Evolutionary conservation across 2,113 vertebrate genomes (phyloP).

Genomic region (Catagonus wagneri): DNA sequence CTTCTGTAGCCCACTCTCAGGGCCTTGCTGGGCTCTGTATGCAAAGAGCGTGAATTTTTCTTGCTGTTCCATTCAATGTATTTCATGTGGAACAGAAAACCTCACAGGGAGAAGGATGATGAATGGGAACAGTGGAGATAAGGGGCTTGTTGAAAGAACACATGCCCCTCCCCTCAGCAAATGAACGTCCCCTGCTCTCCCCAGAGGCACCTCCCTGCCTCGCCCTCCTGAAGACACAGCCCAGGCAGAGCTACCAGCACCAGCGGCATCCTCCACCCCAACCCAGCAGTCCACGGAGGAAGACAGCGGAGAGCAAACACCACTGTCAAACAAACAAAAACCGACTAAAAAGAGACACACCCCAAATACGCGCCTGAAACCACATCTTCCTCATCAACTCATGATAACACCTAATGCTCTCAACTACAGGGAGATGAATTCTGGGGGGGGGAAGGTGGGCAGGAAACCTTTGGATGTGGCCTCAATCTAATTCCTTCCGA

Average conservation of each 20-base stretch:
- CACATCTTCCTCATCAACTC: background rate
- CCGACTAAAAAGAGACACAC: background rate
- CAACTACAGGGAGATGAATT: background rate
- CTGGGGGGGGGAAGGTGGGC: background rate
- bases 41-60: background rate
- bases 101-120: background rate
- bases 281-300: background rate
- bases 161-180: background rate
- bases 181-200: background rate
- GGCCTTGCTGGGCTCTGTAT: background rate
- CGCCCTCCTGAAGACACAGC: background rate
- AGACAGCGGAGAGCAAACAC: background rate
- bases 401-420: background rate
- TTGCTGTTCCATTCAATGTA: background rate
- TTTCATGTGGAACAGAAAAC: conserved; percentile 34
- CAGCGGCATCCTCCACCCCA: background rate
- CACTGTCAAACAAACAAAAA: background rate
- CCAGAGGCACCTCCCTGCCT: background rate
- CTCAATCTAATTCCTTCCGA: background rate
- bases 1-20: background rate
- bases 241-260: background rate
- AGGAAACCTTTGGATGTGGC: background rate
- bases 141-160: background rate
- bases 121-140: background rate
- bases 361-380: background rate